Evolutionary conservation across 2,113 vertebrate species (phyloP), one percentile per base, ranked within the genome.

Genomic region (Ailuropoda melanoleuca): DNA sequence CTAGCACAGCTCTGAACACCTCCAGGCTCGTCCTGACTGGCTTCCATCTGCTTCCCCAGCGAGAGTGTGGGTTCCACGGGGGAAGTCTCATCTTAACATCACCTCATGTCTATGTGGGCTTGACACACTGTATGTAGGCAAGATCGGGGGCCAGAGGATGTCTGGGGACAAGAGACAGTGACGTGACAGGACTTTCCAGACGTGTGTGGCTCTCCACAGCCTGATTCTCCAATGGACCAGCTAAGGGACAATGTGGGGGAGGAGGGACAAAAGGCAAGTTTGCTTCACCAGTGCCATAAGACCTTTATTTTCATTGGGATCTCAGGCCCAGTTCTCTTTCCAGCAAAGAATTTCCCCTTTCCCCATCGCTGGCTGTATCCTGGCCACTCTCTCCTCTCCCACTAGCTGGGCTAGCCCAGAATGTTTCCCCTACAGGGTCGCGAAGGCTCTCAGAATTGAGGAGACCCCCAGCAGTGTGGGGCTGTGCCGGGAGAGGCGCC

Each of bases 261-360:
- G 29, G 56, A 72, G 56, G 43, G 90, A 75, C 24, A 24, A 68
- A 78, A 23, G 3, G 2, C 39, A 80, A 60, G n/a, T 55, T 26
- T 83, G 43, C 39, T 90, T 84, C 50, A 80, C 83, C 31, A 87
- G 81, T 21, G 34, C 80, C 92, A 84, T 29, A 80, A 92, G 92
- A 95, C 58, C 64, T 98, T 98, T 97, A 97, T 97, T 97, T 95
- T 81, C 81, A 19, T 15, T 46, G 46, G 74, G 75, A 77, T 78
- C 13, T 34, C 60, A 11, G 1, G 60, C 62, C 14, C 72, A 29
- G 13, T 46, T 74, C 50, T 62, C n/a, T 92, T 88, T 64, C 43
- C 11, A 6, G 87, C 17, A 50, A 66, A 74, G 53, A 93, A 55
- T 55, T 31, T 66, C 55, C n/a, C 23, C 60, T 89, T 82, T 80